Evolutionary conservation across 2,888 invertebrate genomes (phyloP), one percentile per base, ranked within the genome.

Genomic region (Acanthopleura granulata): DNA sequence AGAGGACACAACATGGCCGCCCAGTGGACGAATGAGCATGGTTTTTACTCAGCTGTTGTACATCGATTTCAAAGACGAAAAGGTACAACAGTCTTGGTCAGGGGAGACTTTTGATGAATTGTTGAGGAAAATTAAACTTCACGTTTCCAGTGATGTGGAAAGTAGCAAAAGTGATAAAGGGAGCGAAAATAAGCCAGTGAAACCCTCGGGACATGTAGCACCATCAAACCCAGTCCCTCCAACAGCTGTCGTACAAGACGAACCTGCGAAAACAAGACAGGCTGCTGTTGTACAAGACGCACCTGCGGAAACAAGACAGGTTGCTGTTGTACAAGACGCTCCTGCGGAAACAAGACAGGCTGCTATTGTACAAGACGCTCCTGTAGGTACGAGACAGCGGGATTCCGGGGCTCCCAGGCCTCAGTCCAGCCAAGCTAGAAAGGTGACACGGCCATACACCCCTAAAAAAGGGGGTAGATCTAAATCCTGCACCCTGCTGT

Each of bases 1-100:
- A 74, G 90, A 90, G 77, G 76, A 81, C 62, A 83, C 82, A 76
- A 78, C 82, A 22, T 89, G 89, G 89, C 90, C 89, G 40, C 89
- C 88, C 16, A 82, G 79, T 72, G 89, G 89, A 22, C 88, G 89
- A 27, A 88, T 89, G 89, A 83, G 87, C 74, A 86, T 87, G 86
- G 82, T 87, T 11, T 84, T 89, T 73, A 86, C 87, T 29, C 86
- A 87, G 75, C 78, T 89, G 12, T 76, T 86, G 0, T 89, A 84
- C 77, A 84, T 89, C n/a, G 83, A 87, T 75, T 86, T 87, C 74
- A 74, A 77, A 40, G 82, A 84, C 71, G 80, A 74, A 25, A 66
- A 75, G 1, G 72, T 83, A 9, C 84, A 85, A 74, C 76, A 77
- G 29, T 78, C 70, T 25, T 87, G 87, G 87, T 74, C 75, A 0